Conservation (phyloP, 2,113 vertebrate species). For the Ardeotis arabs region DNA sequence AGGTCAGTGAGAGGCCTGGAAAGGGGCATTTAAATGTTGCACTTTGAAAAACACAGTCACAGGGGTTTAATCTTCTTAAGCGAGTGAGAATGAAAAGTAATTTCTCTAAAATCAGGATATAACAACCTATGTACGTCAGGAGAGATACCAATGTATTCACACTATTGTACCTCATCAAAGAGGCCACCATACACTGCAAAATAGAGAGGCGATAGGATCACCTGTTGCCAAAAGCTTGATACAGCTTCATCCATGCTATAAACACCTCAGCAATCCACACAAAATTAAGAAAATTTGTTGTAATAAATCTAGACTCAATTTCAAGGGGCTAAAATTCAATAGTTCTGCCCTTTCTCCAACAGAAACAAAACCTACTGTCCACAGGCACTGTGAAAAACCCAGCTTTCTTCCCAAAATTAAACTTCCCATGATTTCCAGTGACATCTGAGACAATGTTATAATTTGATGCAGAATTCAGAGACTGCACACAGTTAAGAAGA, state of each 20-base stretch:
- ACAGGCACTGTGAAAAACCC: not conserved
- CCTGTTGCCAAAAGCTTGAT: not conserved
- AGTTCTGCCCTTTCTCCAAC: not conserved
- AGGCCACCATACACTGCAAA: not conserved
- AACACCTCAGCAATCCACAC: not conserved
- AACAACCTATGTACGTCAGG: not conserved
- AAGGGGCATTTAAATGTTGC: conserved; percentile 10
- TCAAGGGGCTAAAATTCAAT: not conserved
- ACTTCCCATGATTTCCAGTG: not conserved
- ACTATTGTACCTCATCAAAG: not conserved
- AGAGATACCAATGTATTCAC: not conserved
- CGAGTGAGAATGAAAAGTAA: not conserved
- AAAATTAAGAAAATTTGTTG: not conserved
- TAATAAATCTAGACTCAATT: not conserved
- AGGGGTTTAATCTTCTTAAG: not conserved
- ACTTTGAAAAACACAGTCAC: not conserved
- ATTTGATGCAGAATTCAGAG: not conserved
- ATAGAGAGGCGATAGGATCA: not conserved
- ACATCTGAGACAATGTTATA: not conserved
- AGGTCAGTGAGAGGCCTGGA: not conserved
- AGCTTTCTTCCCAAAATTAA: not conserved
- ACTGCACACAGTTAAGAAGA: not conserved
- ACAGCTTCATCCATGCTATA: not conserved
- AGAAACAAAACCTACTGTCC: not conserved
- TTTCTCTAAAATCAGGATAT: not conserved